Evolutionary conservation across 2,113 vertebrate genomes (phyloP).

Genomic region (Notothenia coriiceps): DNA sequence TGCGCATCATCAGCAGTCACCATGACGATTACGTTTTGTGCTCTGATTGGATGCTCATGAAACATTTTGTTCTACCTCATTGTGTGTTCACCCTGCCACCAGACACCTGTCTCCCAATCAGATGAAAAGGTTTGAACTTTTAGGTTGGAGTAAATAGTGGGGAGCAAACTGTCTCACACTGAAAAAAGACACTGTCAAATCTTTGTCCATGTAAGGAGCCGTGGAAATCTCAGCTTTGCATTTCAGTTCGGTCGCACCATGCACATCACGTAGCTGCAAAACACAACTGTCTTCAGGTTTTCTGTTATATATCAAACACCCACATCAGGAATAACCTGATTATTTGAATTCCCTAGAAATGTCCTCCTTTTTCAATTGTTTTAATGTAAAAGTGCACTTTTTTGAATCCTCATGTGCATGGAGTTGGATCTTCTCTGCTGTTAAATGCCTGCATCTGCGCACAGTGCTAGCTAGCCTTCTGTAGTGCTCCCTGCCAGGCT

Average conservation of each 20-base stretch:
- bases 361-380: conserved; percentile 30
- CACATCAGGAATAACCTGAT: conserved; percentile 20
- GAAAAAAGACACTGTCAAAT: conserved; percentile 26
- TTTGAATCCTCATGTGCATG: conserved; percentile 48
- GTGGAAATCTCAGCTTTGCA: conserved; percentile 28
- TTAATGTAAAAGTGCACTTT: conserved; percentile 74
- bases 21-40: conserved; percentile 7
- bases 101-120: conserved; percentile 46
- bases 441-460: conserved; percentile 63
- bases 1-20: conserved; percentile 17
- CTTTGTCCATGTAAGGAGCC: conserved; percentile 14
- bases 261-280: conserved; percentile 44
- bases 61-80: conserved; percentile 79
- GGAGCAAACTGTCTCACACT: conserved; percentile 27
- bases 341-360: conserved; percentile 36
- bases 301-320: conserved; percentile 37
- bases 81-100: conserved; percentile 68
- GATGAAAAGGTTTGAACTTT: conserved; percentile 27
- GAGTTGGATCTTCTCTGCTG: conserved; percentile 62
- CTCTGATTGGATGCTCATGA: conserved; percentile 63
- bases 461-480: conserved; percentile 59
- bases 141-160: not conserved
- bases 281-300: conserved; percentile 21
- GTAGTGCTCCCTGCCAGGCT: conserved; percentile 44
- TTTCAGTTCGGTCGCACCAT: conserved; percentile 42